These are phyloP conservation scores for Dascillus cervinus DNA, from an alignment of 2,888 invertebrate species.

Conservation along the genomic window DNA sequence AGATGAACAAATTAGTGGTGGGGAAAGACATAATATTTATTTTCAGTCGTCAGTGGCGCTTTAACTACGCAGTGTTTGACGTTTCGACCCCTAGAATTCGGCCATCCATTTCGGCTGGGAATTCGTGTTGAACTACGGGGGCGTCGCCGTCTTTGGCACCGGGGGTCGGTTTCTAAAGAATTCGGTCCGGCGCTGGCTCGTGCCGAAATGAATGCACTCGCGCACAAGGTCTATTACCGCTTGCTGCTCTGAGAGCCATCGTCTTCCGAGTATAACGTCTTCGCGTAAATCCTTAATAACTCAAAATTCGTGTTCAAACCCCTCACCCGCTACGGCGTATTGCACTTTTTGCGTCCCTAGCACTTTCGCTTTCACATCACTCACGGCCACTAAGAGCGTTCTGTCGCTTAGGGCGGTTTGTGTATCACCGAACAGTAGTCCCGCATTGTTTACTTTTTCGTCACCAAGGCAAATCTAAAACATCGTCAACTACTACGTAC, in stretches of 20 bases:
- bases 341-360: neutral
- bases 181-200: neutral
- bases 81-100: too few relatives aligned
- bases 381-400: neutral
- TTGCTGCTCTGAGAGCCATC: neutral
- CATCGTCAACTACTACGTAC: too few relatives aligned
- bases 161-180: too few relatives aligned
- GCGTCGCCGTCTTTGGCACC: constrained; percentile 1
- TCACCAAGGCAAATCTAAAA: too few relatives aligned
- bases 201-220: constrained; percentile 3
- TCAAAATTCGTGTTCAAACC: neutral
- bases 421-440: neutral
- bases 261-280: neutral
- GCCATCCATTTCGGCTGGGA: constrained; percentile 1
- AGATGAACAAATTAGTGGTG: too few relatives aligned
- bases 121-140: neutral
- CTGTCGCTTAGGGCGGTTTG: neutral
- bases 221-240: constrained; percentile 2
- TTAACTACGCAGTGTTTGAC: too few relatives aligned
- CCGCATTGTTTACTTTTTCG: too few relatives aligned
- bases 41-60: too few relatives aligned
- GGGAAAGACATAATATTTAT: too few relatives aligned
- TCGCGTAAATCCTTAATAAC: neutral
- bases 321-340: neutral
- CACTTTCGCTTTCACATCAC: neutral